Conservation (phyloP, 2,888 invertebrate species). For the Neoitamus cyanurus region DNA sequence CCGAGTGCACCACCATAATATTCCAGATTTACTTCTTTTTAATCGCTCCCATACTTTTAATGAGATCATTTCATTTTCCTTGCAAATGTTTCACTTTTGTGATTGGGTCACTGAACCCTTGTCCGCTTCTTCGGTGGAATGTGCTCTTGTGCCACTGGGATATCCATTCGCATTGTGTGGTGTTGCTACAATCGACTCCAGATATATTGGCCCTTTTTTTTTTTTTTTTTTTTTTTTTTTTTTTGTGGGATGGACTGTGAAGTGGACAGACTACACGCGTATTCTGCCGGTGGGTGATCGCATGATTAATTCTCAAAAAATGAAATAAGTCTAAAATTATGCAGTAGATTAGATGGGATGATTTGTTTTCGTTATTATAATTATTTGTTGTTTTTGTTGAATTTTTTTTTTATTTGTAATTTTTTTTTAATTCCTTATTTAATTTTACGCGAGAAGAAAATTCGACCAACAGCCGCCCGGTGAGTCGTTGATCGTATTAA, state of each 20-base stretch:
- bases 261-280: neutral
- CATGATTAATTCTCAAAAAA: neutral
- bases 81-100: slow-evolving; percentile 20
- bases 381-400: no score
- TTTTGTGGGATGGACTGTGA: neutral
- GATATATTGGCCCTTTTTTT: neutral
- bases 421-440: neutral
- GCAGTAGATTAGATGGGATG: neutral
- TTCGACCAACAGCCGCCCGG: neutral
- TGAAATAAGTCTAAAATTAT: neutral
- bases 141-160: neutral
- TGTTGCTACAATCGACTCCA: neutral
- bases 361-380: neutral
- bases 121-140: neutral
- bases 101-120: slow-evolving; percentile 31
- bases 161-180: neutral
- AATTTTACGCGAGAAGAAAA: neutral
- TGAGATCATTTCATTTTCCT: slow-evolving; percentile 45
- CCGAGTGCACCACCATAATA: slow-evolving; percentile 26
- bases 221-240: no score
- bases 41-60: slow-evolving; percentile 44
- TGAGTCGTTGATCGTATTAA: no score
- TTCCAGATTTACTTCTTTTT: slow-evolving; percentile 41
- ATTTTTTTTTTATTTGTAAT: neutral
- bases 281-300: neutral